Conservation (phyloP, 2,888 invertebrate species). For the Spodoptera picta region DNA sequence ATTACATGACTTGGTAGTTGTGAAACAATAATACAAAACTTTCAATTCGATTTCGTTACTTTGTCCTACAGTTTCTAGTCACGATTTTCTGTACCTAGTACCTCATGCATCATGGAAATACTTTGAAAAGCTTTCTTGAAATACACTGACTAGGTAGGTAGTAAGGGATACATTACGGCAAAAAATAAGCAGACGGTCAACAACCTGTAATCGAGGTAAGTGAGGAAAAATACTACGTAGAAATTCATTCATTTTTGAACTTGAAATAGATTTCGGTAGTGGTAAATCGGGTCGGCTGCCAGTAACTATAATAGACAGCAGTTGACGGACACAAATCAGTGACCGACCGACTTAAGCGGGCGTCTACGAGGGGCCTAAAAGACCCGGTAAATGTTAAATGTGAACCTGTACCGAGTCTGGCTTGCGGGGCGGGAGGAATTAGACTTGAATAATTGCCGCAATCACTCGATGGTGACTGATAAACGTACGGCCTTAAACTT, state of each 20-base stretch:
- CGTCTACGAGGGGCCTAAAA: constrained; percentile 24
- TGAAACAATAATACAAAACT: constrained; percentile 42
- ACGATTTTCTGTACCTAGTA: constrained; percentile 35
- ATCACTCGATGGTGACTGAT: constrained; percentile 74
- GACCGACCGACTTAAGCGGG: constrained; percentile 1
- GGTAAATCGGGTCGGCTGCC: constrained; percentile 1
- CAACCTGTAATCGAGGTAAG: no score
- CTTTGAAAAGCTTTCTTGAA: constrained; percentile 26
- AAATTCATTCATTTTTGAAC: no score
- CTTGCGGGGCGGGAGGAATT: constrained; percentile 65
- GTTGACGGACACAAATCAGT: constrained; percentile 16
- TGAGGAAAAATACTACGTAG: no score
- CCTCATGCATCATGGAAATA: constrained; percentile 40
- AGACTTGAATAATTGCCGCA: constrained; percentile 74
- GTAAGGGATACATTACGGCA: neutral
- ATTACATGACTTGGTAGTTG: constrained; percentile 39
- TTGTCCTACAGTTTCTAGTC: constrained; percentile 41
- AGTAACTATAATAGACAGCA: constrained; percentile 5
- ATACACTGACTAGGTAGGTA: constrained; percentile 11
- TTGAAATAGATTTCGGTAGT: neutral
- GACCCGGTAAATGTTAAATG: constrained; percentile 55
- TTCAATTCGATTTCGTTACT: constrained; percentile 43
- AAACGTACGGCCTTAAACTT: constrained; percentile 63
- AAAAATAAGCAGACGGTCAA: constrained; percentile 25
- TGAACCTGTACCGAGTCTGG: constrained; percentile 53